phyloP scores from a whole-genome alignment of 2,888 invertebrate genomes.

The Argynnis bischoffii region DNA sequence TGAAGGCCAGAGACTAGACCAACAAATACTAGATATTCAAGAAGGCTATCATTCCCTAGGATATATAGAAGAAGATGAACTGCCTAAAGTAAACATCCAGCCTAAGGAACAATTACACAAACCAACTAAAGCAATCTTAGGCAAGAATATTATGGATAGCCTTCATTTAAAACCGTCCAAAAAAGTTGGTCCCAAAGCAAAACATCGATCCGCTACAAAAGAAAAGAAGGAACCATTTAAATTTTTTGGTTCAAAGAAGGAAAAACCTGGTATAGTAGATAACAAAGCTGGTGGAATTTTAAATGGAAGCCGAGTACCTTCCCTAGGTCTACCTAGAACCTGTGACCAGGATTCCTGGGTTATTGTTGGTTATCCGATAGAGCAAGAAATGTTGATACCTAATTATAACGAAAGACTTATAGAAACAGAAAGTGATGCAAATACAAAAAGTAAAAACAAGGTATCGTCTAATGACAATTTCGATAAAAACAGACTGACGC shows the following conservation, averaged over 20 bases:
- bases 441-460: slow-evolving; percentile 54
- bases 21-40: slow-evolving; percentile 77
- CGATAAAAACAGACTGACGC: slow-evolving; percentile 64
- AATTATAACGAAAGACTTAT: slow-evolving; percentile 72
- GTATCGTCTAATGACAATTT: slow-evolving; percentile 50
- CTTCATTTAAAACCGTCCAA: slow-evolving; percentile 74
- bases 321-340: slow-evolving; percentile 69
- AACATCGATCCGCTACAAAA: slow-evolving; percentile 67
- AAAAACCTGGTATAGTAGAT: slow-evolving; percentile 61
- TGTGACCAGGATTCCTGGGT: slow-evolving; percentile 72
- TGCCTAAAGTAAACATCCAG: slow-evolving; percentile 49
- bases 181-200: slow-evolving; percentile 73
- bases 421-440: slow-evolving; percentile 55
- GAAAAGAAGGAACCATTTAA: slow-evolving; percentile 69
- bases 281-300: slow-evolving; percentile 66
- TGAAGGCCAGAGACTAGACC: slow-evolving; percentile 74
- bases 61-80: slow-evolving; percentile 70
- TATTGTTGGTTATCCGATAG: slow-evolving; percentile 67
- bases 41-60: slow-evolving; percentile 75
- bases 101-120: slow-evolving; percentile 63
- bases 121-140: slow-evolving; percentile 70
- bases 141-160: slow-evolving; percentile 78
- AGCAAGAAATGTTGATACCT: slow-evolving; percentile 70
- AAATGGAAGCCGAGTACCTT: slow-evolving; percentile 70
- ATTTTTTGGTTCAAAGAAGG: slow-evolving; percentile 68